Base-by-base conservation (phyloP, 2,797 vertebrate genomes). In the Tiaroga cobitis region DNA sequence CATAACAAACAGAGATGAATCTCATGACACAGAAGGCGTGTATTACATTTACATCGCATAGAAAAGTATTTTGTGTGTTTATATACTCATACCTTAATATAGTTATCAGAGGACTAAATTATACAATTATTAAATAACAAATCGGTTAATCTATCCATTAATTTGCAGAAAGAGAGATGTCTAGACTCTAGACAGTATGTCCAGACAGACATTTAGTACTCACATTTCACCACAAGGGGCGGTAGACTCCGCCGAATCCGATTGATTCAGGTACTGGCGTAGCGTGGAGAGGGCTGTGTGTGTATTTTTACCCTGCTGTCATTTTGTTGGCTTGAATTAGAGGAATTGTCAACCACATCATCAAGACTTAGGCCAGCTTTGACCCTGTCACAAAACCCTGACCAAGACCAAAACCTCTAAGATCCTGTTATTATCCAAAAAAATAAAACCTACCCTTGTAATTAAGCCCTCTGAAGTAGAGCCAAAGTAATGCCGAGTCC, bases 181-280 rank as follows among this genome's bases (percentile, higher is more conserved):
- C 67, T 39, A 39, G n/a, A n/a, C n/a, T n/a, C n/a, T n/a, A n/a
- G 61, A 63, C 61, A 51, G 29, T 29, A 29, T 5, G 54, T 72
- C 9, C 41, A 49, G 26, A 73, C 72, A 78, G 19, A 73, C 43
- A 41, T 87, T 83, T 56, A 86, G 63, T 88, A 78, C 21, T 29
- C 61, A 19, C 0, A 68, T 82, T n/a, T 80, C 15, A 86, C 81
- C 89, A 86, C 56, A 80, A 80, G 84, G 72, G 89, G 88, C 81
- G 84, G 75, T 54, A 87, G 74, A 63, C 81, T 69, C 81, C 65
- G 29, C 15, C 21, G 75, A 59, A 16, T 82, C 15, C 8, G 49
- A 46, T 16, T 73, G 5, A 16, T 18, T 43, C 34, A n/a, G 24
- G 18, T 2, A 29, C 8, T 67, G 18, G 5, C 16, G 7, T 7